phyloP scores from a whole-genome alignment of 2,888 invertebrate genomes.

The Idaea straminata region DNA sequence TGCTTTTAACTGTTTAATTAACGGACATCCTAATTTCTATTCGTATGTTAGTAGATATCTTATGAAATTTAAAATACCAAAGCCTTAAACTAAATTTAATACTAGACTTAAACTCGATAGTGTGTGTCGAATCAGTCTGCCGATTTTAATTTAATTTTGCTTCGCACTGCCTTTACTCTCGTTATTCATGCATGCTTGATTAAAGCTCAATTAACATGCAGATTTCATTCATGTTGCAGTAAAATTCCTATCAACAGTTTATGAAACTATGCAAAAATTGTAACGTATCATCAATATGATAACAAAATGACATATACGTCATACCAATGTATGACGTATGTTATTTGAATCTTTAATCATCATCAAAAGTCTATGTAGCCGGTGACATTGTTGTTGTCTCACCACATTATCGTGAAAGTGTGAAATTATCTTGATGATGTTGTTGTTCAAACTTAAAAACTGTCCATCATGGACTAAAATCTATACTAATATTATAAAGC shows the following conservation, averaged over 20 bases:
- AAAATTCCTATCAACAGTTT: neutral
- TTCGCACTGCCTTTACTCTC: neutral
- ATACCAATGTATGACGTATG: too few relatives aligned
- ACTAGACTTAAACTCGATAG: neutral
- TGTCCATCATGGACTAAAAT: constrained; percentile 5
- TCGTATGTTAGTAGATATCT: neutral
- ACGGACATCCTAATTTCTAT: neutral
- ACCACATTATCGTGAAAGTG: constrained; percentile 15
- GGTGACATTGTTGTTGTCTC: neutral
- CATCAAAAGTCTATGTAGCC: neutral
- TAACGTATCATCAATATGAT: too few relatives aligned
- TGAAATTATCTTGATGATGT: constrained; percentile 15
- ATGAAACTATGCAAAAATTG: too few relatives aligned
- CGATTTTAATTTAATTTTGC: neutral
- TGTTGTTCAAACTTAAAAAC: constrained; percentile 9
- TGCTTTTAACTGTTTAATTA: neutral
- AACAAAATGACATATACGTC: too few relatives aligned
- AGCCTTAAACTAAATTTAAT: neutral
- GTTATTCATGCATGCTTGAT: neutral
- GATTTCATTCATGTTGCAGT: neutral
- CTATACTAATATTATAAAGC: too few relatives aligned
- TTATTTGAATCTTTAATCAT: neutral
- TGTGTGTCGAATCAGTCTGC: neutral
- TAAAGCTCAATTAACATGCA: neutral
- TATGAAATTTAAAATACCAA: neutral